Evolutionary conservation across 2,797 vertebrate species (phyloP).

Genomic region (Gadopsis marmoratus): DNA sequence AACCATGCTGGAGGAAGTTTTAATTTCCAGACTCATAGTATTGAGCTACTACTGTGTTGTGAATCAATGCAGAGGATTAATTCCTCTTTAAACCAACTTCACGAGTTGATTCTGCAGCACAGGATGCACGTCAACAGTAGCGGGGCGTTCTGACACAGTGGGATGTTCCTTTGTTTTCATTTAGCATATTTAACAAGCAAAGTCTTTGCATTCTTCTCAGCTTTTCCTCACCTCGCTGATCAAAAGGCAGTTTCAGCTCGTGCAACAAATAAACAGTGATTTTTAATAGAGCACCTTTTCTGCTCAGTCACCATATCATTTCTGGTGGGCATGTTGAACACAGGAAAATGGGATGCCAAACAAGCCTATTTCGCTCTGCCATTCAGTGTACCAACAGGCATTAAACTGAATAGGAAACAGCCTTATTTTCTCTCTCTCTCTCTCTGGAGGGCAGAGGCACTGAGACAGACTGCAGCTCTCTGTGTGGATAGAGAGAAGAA

Average conservation of each 20-base stretch:
- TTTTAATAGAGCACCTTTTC: slow-evolving; percentile 65
- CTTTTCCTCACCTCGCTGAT: slow-evolving; percentile 39
- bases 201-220: slow-evolving; percentile 16
- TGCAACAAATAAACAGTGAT: slow-evolving; percentile 60
- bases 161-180: slow-evolving; percentile 21
- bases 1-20: slow-evolving; percentile 59
- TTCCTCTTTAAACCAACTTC: slow-evolving; percentile 49
- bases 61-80: slow-evolving; percentile 65
- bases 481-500: slow-evolving; percentile 57
- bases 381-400: slow-evolving; percentile 69
- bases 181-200: slow-evolving; percentile 27
- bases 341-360: slow-evolving; percentile 62
- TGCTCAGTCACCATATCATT: slow-evolving; percentile 65
- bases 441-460: slow-evolving; percentile 62
- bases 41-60: slow-evolving; percentile 53
- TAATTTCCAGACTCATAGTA: slow-evolving; percentile 63
- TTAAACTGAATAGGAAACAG: slow-evolving; percentile 69
- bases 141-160: slow-evolving; percentile 1
- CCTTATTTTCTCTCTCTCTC: slow-evolving; percentile 47
- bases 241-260: slow-evolving; percentile 52
- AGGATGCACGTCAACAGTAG: slow-evolving; percentile 14
- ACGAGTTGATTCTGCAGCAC: slow-evolving; percentile 30
- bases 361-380: slow-evolving; percentile 64
- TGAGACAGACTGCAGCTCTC: slow-evolving; percentile 58
- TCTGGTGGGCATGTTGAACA: slow-evolving; percentile 63